These are phyloP conservation scores for Sinohyriopsis cumingii DNA, from an alignment of 2,888 invertebrate species.

Conservation along the genomic window DNA sequence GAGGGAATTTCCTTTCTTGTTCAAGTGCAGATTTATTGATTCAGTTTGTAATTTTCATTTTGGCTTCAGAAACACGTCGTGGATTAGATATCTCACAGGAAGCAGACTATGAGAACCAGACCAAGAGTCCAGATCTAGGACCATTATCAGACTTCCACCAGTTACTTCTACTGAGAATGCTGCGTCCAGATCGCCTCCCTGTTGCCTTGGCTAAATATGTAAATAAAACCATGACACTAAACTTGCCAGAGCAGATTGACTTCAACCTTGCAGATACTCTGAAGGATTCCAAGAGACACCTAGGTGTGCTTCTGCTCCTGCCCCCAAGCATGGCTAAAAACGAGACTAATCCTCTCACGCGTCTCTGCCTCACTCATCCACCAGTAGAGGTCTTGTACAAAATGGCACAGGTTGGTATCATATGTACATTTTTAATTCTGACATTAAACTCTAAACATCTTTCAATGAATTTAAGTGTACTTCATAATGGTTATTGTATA, in stretches of 20 bases:
- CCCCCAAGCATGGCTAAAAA: constrained; percentile 50
- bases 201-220: constrained; percentile 63
- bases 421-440: neutral
- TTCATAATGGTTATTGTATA: too few species aligned
- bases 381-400: constrained; percentile 54
- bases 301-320: constrained; percentile 62
- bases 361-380: constrained; percentile 52
- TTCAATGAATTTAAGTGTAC: too few species aligned
- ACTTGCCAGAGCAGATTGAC: constrained; percentile 51
- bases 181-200: constrained; percentile 69
- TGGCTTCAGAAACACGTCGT: constrained; percentile 36
- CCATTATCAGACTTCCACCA: constrained; percentile 67
- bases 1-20: too few species aligned
- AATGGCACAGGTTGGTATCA: constrained; percentile 56
- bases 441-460: too few species aligned
- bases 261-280: constrained; percentile 54
- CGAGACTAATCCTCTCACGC: constrained; percentile 47
- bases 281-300: constrained; percentile 52
- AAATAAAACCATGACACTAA: constrained; percentile 55
- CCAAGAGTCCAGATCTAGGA: constrained; percentile 55
- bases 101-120: constrained; percentile 32
- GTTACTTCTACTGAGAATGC: constrained; percentile 67
- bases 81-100: constrained; percentile 37
- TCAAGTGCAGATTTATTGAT: too few species aligned
- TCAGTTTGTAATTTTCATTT: neutral